Evolutionary conservation across 2,113 vertebrate genomes (phyloP).

Genomic region (Podarcis cretensis): DNA sequence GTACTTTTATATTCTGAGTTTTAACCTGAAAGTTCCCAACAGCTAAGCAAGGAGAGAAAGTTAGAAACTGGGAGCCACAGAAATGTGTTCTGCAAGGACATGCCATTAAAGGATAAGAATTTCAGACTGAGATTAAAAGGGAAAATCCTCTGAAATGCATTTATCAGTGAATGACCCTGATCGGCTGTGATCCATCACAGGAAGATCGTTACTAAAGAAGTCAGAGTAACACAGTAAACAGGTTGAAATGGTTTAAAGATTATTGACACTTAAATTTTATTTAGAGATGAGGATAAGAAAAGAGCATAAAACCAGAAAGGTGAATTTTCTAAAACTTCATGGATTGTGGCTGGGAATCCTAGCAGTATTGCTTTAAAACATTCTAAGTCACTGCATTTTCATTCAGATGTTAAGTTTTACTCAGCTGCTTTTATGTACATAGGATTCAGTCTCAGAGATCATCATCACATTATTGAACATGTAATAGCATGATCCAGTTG

Average conservation of each 20-base stretch:
- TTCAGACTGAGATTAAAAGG: constrained; percentile 68
- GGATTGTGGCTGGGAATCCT: constrained; percentile 67
- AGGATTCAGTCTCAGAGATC: neutral
- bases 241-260: constrained; percentile 76
- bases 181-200: constrained; percentile 71
- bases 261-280: constrained; percentile 75
- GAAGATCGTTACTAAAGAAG: constrained; percentile 62
- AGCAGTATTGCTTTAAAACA: constrained; percentile 21
- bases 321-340: constrained; percentile 67
- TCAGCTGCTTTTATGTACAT: neutral
- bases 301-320: constrained; percentile 59
- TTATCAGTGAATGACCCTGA: constrained; percentile 80
- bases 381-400: neutral
- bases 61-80: constrained; percentile 48
- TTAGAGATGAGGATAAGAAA: constrained; percentile 65
- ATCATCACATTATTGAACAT: no score
- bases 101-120: constrained; percentile 71
- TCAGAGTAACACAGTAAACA: constrained; percentile 66
- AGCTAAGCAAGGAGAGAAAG: constrained; percentile 40
- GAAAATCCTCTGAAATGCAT: constrained; percentile 78
- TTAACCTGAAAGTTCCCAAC: constrained; percentile 42
- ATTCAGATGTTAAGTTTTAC: neutral
- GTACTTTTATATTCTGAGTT: constrained; percentile 19
- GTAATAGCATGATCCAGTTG: no score
- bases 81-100: constrained; percentile 66